These are phyloP conservation scores for Leptinotarsa peninsularis DNA, from an alignment of 2,888 invertebrate species.

Conservation along the genomic window DNA sequence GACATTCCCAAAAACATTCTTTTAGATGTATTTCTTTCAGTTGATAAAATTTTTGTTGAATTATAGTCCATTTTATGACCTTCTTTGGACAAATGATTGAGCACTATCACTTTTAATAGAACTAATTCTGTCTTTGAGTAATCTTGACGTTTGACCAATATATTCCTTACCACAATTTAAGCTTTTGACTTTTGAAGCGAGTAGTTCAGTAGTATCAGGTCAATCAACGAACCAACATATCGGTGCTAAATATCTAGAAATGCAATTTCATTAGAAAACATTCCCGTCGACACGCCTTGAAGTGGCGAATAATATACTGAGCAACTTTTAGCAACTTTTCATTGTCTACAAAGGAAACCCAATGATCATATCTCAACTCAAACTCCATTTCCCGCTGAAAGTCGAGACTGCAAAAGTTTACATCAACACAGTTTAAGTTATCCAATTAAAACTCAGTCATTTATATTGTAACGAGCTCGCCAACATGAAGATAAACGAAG, in stretches of 20 bases:
- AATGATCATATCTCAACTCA: slow-evolving; percentile 14
- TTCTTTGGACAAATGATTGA: no score
- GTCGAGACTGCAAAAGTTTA: slow-evolving; percentile 30
- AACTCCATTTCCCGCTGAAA: slow-evolving; percentile 25
- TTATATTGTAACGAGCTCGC: slow-evolving; percentile 35
- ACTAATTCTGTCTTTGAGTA: no score
- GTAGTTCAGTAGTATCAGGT: no score
- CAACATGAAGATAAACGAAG: slow-evolving; percentile 34
- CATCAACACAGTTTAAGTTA: slow-evolving; percentile 41
- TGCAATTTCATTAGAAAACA: background rate
- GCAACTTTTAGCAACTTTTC: slow-evolving; percentile 18
- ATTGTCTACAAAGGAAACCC: slow-evolving; percentile 21
- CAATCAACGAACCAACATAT: background rate
- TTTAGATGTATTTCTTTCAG: no score
- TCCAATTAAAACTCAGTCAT: slow-evolving; percentile 42
- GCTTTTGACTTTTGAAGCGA: no score
- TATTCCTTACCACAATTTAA: no score
- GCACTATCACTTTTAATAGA: no score
- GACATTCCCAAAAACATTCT: no score
- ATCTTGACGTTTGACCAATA: no score
- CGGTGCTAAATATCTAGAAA: background rate
- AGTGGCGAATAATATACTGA: slow-evolving; percentile 3
- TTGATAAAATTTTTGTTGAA: no score
- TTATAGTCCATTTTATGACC: no score
- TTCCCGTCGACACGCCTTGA: background rate